Evolutionary conservation across 2,797 vertebrate species (phyloP).

Genomic region (Anisognathus igniventris): DNA sequence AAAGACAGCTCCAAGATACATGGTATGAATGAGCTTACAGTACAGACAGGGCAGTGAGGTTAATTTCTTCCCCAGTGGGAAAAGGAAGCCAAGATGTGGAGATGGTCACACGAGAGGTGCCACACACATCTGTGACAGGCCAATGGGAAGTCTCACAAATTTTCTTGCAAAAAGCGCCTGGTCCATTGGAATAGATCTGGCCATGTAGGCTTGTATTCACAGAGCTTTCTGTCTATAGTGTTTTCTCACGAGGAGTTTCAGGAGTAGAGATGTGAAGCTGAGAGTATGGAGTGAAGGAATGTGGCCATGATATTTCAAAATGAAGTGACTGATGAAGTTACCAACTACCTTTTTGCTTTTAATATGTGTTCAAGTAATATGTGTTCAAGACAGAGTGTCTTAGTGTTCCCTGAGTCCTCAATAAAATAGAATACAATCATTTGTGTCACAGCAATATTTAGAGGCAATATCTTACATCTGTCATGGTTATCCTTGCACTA

Average conservation of each 20-base stretch:
- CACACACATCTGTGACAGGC: background rate
- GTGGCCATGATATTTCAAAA: background rate
- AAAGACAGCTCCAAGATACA: background rate
- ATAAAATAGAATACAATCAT: background rate
- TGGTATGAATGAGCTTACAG: background rate
- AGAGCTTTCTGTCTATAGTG: background rate
- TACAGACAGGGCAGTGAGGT: background rate
- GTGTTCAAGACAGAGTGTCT: background rate
- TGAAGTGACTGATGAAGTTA: background rate
- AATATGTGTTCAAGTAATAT: background rate
- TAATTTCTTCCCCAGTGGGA: background rate
- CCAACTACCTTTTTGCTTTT: background rate
- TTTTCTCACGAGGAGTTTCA: background rate
- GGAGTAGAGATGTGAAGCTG: accelerated
- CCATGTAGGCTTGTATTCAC: background rate
- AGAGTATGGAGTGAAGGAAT: background rate
- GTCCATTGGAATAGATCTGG: background rate
- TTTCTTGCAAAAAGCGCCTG: background rate
- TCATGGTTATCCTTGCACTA: background rate
- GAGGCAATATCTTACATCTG: background rate
- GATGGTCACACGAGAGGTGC: background rate
- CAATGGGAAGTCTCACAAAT: background rate
- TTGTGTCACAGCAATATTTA: background rate
- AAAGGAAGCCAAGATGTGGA: background rate
- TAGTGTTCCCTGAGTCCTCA: background rate